Base-by-base conservation (phyloP, 1,140 invertebrate genomes). In the Drosophila nasuta region DNA sequence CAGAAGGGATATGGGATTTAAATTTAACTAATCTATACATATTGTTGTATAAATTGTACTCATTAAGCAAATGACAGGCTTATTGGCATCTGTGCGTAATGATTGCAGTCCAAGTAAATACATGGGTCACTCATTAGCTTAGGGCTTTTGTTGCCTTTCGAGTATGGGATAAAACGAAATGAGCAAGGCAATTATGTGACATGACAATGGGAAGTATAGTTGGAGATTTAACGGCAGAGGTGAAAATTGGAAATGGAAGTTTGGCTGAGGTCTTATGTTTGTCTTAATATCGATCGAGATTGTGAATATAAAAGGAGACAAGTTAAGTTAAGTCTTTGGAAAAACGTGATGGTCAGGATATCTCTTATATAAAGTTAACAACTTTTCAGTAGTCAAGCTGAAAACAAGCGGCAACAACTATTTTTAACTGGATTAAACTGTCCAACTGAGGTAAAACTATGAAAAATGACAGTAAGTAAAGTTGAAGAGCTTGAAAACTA, bases 21-120 rank as follows among this genome's bases (percentile, higher is more conserved):
- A 65, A 65, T 56, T 56, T 17, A 65, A 56, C 63, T 65, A 65
- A 65, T 65, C 49, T 35, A 35, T 64, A 64, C 35, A 64, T 20
- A 56, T 38, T 38, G 35, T 33, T 25, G n/a, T 64, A 64, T 17
- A 64, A 64, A 52, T 64, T 64, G 49, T 51, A n/a, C 62, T 64
- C 62, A 64, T 64, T 64, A 64, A 49, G 49, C 33, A 5, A 25
- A 20, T 20, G 38, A 58, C 56, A 38, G 49, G 35, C 62, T 54
- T 43, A 35, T 38, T 52, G 48, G 33, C 62, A 64, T 25, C 62
- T 64, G 49, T 64, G 62, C 33, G 11, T 64, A 64, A 54, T 48
- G 60, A 63, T 52, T 35, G 20, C 11, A 41, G 33, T 25, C 30
- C 8, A 46, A 52, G 20, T 46, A 52, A 52, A 63, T 52, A 43